Percentiles rank a stretch among this genome's conserved stretches.
Conservation (phyloP, 2,113 vertebrate species). For the Microcebus ravelobensis region DNA sequence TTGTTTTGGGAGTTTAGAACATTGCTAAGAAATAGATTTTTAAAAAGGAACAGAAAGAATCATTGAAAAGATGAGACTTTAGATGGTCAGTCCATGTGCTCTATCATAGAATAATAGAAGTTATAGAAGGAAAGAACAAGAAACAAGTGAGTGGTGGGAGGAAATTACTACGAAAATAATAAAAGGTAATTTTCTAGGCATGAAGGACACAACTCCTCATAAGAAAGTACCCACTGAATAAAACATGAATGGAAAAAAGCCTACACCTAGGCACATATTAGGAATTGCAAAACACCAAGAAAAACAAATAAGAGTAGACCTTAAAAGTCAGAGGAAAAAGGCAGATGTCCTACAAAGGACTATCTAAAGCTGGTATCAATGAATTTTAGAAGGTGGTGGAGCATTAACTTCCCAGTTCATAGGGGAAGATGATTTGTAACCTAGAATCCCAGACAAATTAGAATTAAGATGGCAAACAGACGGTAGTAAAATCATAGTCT, state of each 20-base stretch:
- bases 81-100: neutral
- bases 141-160: neutral
- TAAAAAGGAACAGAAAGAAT: neutral
- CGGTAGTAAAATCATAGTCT: neutral
- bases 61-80: neutral
- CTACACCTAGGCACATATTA: neutral
- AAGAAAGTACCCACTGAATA: neutral
- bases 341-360: neutral
- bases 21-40: neutral
- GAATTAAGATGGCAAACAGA: neutral
- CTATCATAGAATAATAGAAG: neutral
- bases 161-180: slow-evolving; percentile 13
- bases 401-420: neutral
- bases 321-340: neutral
- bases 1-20: neutral
- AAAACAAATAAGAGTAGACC: neutral
- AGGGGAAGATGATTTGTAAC: neutral
- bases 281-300: neutral
- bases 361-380: neutral
- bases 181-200: neutral
- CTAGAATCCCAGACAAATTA: neutral
- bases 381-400: neutral
- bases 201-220: neutral
- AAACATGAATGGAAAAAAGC: neutral
- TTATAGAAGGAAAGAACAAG: neutral